Conservation (phyloP, 2,888 invertebrate genomes). For the Synergus laeviventris region DNA sequence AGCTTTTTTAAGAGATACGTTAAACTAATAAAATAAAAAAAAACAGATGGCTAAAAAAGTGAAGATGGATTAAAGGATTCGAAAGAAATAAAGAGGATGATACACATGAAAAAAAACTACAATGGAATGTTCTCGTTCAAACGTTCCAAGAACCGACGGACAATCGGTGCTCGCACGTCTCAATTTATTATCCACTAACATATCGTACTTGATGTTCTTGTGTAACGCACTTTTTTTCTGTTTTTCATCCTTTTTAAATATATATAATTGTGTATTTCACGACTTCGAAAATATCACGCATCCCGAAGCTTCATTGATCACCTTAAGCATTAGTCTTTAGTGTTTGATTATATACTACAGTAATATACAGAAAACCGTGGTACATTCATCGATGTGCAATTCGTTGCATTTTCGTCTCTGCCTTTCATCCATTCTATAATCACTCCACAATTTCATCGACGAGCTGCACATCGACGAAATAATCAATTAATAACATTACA, state of each 20-base stretch:
- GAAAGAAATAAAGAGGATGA: not conserved
- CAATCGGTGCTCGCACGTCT: slow-evolving; percentile 58
- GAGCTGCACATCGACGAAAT: slow-evolving; percentile 44
- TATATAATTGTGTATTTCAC: slow-evolving; percentile 58
- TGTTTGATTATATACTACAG: slow-evolving; percentile 74
- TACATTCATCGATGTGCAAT: slow-evolving; percentile 47
- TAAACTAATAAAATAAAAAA: not conserved
- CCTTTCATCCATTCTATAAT: slow-evolving; percentile 41
- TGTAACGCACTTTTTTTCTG: slow-evolving; percentile 48
- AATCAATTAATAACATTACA: slow-evolving; percentile 62
- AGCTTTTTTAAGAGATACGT: not conserved
- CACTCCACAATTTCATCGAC: slow-evolving; percentile 45
- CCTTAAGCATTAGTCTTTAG: slow-evolving; percentile 75
- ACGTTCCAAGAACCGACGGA: slow-evolving; percentile 53
- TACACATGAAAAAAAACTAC: not conserved
- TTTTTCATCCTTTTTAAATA: slow-evolving; percentile 51
- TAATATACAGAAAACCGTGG: slow-evolving; percentile 70
- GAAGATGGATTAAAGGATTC: not conserved
- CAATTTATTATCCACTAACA: slow-evolving; percentile 62
- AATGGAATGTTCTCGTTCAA: slow-evolving; percentile 50
- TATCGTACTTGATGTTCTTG: slow-evolving; percentile 42
- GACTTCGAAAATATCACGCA: slow-evolving; percentile 64
- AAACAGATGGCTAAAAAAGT: not conserved
- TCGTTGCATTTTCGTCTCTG: slow-evolving; percentile 38
- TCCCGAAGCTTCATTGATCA: slow-evolving; percentile 67